Conservation (phyloP, 64 coral and sea anemone genomes). For the Montipora sp. region DNA sequence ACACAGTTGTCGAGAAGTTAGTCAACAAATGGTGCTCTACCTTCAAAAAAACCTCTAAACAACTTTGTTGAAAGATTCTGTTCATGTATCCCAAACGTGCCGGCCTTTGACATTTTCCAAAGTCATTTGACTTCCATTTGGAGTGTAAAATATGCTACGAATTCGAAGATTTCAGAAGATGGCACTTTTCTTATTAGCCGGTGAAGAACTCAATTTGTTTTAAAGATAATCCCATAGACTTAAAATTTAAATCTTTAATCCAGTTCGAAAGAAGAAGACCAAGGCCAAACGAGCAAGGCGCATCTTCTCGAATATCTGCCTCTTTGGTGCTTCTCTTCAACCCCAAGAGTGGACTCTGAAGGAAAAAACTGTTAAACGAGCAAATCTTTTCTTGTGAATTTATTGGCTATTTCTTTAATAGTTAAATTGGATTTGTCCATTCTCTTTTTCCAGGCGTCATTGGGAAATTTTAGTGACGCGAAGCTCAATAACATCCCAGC, state of each 20-base stretch:
- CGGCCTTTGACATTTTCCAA: not conserved
- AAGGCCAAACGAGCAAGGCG: not conserved
- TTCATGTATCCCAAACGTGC: not conserved
- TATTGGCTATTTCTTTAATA: too few relatives aligned
- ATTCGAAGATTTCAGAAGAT: not conserved
- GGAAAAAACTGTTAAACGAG: too few relatives aligned
- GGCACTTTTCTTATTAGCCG: not conserved
- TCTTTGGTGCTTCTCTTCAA: not conserved
- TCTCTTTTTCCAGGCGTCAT: too few relatives aligned
- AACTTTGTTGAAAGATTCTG: not conserved
- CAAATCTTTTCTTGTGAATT: too few relatives aligned
- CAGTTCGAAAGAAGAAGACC: not conserved
- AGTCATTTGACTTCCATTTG: not conserved
- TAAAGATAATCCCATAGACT: not conserved
- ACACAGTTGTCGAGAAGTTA: too few relatives aligned
- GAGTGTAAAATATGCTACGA: not conserved
- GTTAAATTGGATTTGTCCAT: too few relatives aligned
- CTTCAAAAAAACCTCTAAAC: too few relatives aligned
- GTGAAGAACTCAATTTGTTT: not conserved
- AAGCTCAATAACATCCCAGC: too few relatives aligned
- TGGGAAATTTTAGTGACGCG: too few relatives aligned
- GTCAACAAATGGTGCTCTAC: too few relatives aligned
- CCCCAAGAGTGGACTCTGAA: not conserved
- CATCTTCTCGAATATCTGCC: not conserved
- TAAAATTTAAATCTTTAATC: not conserved